phyloP scores from a whole-genome alignment of 1,140 invertebrate species.

The Drosophila ohnishii region DNA sequence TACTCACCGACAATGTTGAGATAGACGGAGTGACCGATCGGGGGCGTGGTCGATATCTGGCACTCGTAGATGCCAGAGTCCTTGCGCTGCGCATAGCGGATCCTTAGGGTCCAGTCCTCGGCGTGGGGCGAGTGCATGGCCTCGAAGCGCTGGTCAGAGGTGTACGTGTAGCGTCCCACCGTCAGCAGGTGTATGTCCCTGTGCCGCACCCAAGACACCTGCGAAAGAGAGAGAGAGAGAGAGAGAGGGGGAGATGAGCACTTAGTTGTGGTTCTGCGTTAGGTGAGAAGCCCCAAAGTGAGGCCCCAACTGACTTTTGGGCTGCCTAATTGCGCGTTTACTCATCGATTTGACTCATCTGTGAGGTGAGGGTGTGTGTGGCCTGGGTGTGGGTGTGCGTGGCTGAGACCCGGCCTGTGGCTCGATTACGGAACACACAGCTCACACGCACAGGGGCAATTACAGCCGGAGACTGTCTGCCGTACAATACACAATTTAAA shows the following conservation, averaged over 20 bases:
- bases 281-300: slow-evolving; percentile 18
- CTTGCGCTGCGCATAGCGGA: slow-evolving; percentile 89
- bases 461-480: slow-evolving; percentile 10
- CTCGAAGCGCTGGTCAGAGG: slow-evolving; percentile 92
- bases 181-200: slow-evolving; percentile 93
- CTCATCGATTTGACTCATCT: slow-evolving; percentile 39
- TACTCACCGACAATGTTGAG: slow-evolving; percentile 92
- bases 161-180: slow-evolving; percentile 93
- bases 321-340: slow-evolving; percentile 47
- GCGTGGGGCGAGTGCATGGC: slow-evolving; percentile 89
- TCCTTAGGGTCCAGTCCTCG: slow-evolving; percentile 90
- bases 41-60: slow-evolving; percentile 93
- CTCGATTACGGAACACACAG: slow-evolving; percentile 37
- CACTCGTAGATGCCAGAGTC: slow-evolving; percentile 94
- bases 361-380: not conserved
- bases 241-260: not conserved
- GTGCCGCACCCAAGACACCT: slow-evolving; percentile 96
- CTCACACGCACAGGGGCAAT: slow-evolving; percentile 9
- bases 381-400: not conserved
- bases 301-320: slow-evolving; percentile 29
- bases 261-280: slow-evolving; percentile 19
- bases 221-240: not conserved
- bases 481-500: slow-evolving; percentile 40
- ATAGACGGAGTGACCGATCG: slow-evolving; percentile 90
- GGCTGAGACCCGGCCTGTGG: slow-evolving; percentile 7